These are phyloP conservation scores for Lagodon rhomboides DNA, from an alignment of 2,797 vertebrate genomes.

Conservation along the genomic window DNA sequence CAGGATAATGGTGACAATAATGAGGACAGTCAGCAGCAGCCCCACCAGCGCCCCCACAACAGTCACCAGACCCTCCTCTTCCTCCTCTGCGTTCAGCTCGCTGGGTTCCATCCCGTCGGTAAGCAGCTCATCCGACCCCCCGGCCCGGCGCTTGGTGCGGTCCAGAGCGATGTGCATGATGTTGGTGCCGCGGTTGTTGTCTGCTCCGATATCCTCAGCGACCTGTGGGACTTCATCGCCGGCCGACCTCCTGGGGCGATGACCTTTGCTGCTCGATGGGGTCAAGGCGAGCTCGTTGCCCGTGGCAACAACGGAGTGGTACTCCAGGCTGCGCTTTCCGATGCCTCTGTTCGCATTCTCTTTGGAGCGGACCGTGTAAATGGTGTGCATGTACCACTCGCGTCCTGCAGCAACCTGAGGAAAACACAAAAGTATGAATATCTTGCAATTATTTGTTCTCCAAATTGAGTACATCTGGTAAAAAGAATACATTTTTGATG, in stretches of 20 bases:
- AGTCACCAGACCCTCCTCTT: slow-evolving; percentile 81
- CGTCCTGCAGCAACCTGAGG: slow-evolving; percentile 91
- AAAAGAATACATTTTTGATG: slow-evolving; percentile 1
- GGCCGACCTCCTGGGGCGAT: slow-evolving; percentile 82
- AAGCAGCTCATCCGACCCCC: slow-evolving; percentile 69
- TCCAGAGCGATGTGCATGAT: slow-evolving; percentile 94
- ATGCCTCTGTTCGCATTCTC: slow-evolving; percentile 88
- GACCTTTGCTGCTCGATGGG: slow-evolving; percentile 3
- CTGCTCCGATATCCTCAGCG: slow-evolving; percentile 86
- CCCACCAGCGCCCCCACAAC: slow-evolving; percentile 84
- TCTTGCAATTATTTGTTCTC: too few relatives aligned
- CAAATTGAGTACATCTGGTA: background rate
- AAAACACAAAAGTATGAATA: slow-evolving; percentile 30
- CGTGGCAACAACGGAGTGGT: slow-evolving; percentile 83
- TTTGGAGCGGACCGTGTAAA: slow-evolving; percentile 94
- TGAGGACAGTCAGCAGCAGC: slow-evolving; percentile 86
- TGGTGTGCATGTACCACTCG: slow-evolving; percentile 96
- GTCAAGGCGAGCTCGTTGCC: slow-evolving; percentile 26
- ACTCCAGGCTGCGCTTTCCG: slow-evolving; percentile 91
- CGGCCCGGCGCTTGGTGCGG: slow-evolving; percentile 71
- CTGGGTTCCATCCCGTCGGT: slow-evolving; percentile 77
- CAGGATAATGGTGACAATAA: slow-evolving; percentile 71
- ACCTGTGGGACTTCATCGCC: slow-evolving; percentile 68
- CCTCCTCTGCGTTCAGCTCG: slow-evolving; percentile 75
- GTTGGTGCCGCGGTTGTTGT: slow-evolving; percentile 92